phyloP scores from a whole-genome alignment of 2,113 vertebrate species.

The Charadrius vociferus region DNA sequence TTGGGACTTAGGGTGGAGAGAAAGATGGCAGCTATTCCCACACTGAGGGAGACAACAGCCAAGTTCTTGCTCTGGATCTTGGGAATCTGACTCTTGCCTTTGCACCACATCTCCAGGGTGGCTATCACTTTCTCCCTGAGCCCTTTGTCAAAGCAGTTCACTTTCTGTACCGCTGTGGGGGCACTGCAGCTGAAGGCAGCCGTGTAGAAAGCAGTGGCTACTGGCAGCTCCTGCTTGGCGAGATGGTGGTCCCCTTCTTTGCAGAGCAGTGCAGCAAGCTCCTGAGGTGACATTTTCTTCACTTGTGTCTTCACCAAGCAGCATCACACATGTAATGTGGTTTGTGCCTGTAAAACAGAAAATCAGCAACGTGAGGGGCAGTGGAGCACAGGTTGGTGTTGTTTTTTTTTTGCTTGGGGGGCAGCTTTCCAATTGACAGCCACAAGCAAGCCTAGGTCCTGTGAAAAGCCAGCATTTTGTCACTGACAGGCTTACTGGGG shows the following conservation, averaged over 20 bases:
- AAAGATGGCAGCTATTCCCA: constrained; percentile 82
- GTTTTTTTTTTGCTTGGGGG: accelerated
- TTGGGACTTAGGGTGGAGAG: constrained; percentile 83
- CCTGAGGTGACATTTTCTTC: constrained; percentile 68
- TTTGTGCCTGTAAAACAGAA: background rate
- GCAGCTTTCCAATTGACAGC: background rate
- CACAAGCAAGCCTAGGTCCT: background rate
- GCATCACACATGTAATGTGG: accelerated
- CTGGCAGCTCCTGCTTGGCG: constrained; percentile 55
- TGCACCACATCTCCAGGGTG: constrained; percentile 83
- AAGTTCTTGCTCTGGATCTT: constrained; percentile 66
- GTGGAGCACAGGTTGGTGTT: accelerated
- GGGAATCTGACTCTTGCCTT: constrained; percentile 56
- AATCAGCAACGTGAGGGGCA: accelerated
- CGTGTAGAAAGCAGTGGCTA: constrained; percentile 83
- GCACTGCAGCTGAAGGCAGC: constrained; percentile 85
- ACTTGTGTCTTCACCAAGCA: background rate
- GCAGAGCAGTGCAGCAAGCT: constrained; percentile 74
- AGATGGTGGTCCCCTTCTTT: constrained; percentile 79
- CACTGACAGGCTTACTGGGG: accelerated
- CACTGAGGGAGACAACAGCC: constrained; percentile 67
- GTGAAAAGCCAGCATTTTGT: background rate
- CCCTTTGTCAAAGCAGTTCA: constrained; percentile 61
- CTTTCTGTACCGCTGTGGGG: constrained; percentile 71
- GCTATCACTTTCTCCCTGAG: constrained; percentile 60